Conservation (phyloP, 2,888 invertebrate genomes). For the Cataglyphis livida region DNA sequence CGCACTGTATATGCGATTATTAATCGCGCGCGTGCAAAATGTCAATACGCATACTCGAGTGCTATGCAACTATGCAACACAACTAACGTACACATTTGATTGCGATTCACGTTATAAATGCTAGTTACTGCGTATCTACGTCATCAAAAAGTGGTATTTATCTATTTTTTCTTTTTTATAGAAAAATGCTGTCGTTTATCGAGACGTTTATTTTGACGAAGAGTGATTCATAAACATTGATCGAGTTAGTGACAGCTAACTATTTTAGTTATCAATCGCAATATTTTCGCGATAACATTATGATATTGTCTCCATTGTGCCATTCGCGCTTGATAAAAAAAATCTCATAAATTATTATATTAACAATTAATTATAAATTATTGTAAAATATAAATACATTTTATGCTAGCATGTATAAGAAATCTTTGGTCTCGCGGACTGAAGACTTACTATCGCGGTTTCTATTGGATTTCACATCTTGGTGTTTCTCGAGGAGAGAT, state of each 20-base stretch:
- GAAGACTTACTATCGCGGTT: not conserved
- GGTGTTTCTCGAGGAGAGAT: not conserved
- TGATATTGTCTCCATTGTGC: no score
- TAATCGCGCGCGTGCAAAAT: slow-evolving; percentile 3
- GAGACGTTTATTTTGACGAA: not conserved
- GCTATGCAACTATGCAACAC: not conserved
- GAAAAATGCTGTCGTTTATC: not conserved
- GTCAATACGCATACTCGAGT: not conserved
- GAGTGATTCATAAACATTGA: not conserved
- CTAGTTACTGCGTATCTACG: not conserved
- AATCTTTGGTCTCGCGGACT: not conserved
- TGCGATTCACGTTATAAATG: not conserved
- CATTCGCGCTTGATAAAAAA: not conserved
- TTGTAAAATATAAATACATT: not conserved
- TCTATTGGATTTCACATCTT: not conserved
- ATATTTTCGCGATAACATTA: not conserved
- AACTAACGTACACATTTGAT: not conserved
- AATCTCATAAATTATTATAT: not conserved
- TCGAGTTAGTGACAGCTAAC: not conserved
- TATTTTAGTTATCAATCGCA: not conserved
- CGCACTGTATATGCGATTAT: not conserved
- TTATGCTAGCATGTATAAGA: not conserved
- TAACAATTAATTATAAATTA: not conserved
- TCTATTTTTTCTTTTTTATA: not conserved
- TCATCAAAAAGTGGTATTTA: not conserved